Evolutionary conservation across 2,113 vertebrate genomes (phyloP), one percentile per base, ranked within the genome.

Genomic region (Dicrurus megarhynchus): DNA sequence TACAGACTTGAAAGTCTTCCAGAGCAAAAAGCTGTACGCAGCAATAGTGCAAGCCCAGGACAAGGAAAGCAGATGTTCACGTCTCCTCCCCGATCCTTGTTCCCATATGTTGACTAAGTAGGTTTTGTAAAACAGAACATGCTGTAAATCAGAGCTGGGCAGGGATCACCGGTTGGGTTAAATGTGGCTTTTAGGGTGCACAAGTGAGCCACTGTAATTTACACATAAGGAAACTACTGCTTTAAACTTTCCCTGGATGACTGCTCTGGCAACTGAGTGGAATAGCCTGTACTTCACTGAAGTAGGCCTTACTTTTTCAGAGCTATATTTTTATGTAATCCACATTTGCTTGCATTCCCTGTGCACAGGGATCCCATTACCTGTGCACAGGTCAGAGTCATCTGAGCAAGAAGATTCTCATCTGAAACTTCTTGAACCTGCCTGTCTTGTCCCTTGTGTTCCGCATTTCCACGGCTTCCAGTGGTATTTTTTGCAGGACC

Each of bases 51-150:
- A 78, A 96, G 47, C 47, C 59, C 55, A 57, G 89, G 89, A 95
- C 79, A 92, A 88, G 95, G 53, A 92, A 93, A 95, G 79, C 71
- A 90, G 89, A 96, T 96, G 94, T 87, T 94, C 73, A 69, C 0
- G 0, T n/a, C 84, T 87, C 95, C 78, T 96, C 89, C 80, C 89
- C 35, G 11, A 30, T 79, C 39, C 84, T 83, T 76, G 71, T 90
- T 95, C 83, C 68, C 93, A 68, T 79, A 68, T 87, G 85, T 79
- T 47, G 67, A 22, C 56, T 50, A 46, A 94, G 50, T 52, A 52
- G 33, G 26, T 68, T 84, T 90, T 78, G 32, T 90, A 68, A 90
- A 80, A 39, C 46, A 82, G 68, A 81, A 69, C 33, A 39, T 63
- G 60, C 57, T 60, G 17, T 69, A 61, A 80, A 82, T 60, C 68